Conservation (phyloP, 2,888 invertebrate species). For the Tachina fera region DNA sequence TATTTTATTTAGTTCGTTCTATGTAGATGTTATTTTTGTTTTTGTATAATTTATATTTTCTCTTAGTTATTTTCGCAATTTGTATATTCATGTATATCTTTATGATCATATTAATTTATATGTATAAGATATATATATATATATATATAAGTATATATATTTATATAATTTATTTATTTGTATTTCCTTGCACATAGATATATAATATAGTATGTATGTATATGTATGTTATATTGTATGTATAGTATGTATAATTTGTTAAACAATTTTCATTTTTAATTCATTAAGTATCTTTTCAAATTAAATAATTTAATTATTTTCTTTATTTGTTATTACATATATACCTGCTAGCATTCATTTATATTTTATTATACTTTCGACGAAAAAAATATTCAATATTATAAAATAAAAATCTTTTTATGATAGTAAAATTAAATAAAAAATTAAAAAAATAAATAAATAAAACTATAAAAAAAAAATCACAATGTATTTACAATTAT, state of each 20-base stretch:
- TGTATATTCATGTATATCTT: slow-evolving; percentile 54
- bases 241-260: slow-evolving; percentile 45
- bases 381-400: slow-evolving; percentile 31
- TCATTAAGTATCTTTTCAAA: slow-evolving; percentile 33
- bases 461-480: slow-evolving; percentile 8
- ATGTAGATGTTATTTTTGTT: slow-evolving; percentile 34
- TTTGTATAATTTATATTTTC: slow-evolving; percentile 61
- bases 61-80: slow-evolving; percentile 42
- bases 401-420: slow-evolving; percentile 6
- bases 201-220: slow-evolving; percentile 31
- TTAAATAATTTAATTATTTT: slow-evolving; percentile 65
- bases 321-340: slow-evolving; percentile 14
- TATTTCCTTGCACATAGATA: slow-evolving; percentile 60
- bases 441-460: slow-evolving; percentile 1
- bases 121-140: slow-evolving; percentile 51
- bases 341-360: slow-evolving; percentile 57
- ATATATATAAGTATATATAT: slow-evolving; percentile 40
- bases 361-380: slow-evolving; percentile 16
- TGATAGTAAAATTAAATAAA: neutral
- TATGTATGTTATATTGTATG: slow-evolving; percentile 52
- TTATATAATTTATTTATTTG: slow-evolving; percentile 35
- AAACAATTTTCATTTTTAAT: slow-evolving; percentile 54
- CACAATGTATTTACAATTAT: slow-evolving; percentile 63
- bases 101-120: slow-evolving; percentile 51
- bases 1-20: slow-evolving; percentile 40